These are phyloP conservation scores for Gyps fulvus DNA, from an alignment of 2,113 vertebrate genomes.

Conservation along the genomic window DNA sequence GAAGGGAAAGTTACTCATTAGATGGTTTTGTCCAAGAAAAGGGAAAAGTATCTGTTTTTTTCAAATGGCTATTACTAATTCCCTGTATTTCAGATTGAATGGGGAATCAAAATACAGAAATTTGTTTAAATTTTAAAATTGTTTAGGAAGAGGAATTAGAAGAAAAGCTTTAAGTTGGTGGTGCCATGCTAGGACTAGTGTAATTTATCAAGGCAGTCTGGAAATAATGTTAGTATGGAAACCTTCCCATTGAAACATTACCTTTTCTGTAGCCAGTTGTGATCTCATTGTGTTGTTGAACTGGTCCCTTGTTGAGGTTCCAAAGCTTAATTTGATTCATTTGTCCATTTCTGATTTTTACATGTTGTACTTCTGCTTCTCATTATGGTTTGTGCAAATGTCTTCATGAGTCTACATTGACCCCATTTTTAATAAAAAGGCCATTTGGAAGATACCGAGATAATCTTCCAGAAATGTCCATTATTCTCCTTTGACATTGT, in stretches of 20 bases:
- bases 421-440: background rate
- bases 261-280: background rate
- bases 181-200: background rate
- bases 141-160: background rate
- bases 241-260: background rate
- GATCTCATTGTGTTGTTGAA: background rate
- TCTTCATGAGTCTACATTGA: background rate
- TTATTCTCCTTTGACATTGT: background rate
- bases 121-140: background rate
- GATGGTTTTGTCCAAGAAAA: background rate
- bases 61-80: background rate
- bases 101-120: background rate
- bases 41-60: background rate
- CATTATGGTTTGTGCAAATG: background rate
- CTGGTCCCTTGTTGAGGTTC: background rate
- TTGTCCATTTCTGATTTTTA: background rate
- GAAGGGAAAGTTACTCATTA: background rate
- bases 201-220: background rate
- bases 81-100: background rate
- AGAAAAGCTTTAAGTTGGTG: background rate
- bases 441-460: background rate
- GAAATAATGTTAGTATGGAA: background rate
- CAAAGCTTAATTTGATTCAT: background rate
- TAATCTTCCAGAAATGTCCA: background rate
- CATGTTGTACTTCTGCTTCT: background rate